A percentile compares a stretch with the other conserved stretches of the same genome.
Conservation (phyloP, 2,113 vertebrate species). For the Eolophus roseicapilla region DNA sequence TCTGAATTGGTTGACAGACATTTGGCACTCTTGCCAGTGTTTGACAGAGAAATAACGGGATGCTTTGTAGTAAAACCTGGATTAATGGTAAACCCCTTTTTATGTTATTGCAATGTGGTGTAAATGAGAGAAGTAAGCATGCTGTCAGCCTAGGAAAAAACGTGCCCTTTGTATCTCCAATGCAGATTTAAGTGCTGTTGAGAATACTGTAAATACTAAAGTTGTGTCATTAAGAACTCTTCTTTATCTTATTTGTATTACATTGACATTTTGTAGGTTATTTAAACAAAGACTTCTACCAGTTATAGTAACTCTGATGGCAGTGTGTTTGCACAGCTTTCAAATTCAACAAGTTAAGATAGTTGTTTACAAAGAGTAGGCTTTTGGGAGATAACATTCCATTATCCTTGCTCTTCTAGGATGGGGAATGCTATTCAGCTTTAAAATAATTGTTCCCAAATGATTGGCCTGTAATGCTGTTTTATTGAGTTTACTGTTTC, state of each 20-base stretch:
- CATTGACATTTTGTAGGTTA: constrained; percentile 63
- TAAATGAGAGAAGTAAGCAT: constrained; percentile 75
- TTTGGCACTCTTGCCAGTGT: constrained; percentile 76
- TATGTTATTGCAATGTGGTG: constrained; percentile 80
- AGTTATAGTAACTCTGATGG: constrained; percentile 37
- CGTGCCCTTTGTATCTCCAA: constrained; percentile 51
- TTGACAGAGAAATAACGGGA: constrained; percentile 79
- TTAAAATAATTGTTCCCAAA: constrained; percentile 48
- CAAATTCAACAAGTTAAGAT: constrained; percentile 37
- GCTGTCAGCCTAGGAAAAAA: constrained; percentile 66
- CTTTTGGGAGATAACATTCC: constrained; percentile 40
- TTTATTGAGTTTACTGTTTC: constrained; percentile 28
- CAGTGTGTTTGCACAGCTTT: constrained; percentile 57
- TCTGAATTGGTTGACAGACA: constrained; percentile 78
- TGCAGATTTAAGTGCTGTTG: constrained; percentile 67
- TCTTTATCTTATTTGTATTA: constrained; percentile 70
- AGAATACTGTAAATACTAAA: constrained; percentile 74
- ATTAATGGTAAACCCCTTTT: constrained; percentile 82
- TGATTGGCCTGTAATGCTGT: constrained; percentile 17
- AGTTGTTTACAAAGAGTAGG: constrained; percentile 44
- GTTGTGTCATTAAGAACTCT: constrained; percentile 66
- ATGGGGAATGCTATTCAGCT: neutral
- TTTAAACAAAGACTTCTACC: constrained; percentile 65
- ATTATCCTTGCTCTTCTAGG: constrained; percentile 27
- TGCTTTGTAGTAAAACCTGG: constrained; percentile 82